Evolutionary conservation across 2,888 invertebrate genomes (phyloP), one percentile per base, ranked within the genome.

Genomic region (Actias luna): DNA sequence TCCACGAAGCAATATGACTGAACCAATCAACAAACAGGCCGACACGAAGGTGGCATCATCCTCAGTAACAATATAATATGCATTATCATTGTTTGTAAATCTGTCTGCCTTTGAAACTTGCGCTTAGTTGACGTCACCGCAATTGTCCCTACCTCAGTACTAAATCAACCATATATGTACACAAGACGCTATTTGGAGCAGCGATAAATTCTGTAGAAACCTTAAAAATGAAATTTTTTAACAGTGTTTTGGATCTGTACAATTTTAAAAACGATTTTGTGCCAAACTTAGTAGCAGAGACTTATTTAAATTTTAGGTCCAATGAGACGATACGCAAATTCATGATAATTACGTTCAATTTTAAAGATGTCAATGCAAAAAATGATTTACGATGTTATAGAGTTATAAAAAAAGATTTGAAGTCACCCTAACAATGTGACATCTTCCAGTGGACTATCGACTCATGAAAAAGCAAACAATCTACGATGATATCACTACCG

Each of bases 61-160:
- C 29, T 22, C 27, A 29, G 16, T 29, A 22, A 61, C 64, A 64
- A 64, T 64, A 50, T 61, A 57, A 16, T 39, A 61, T 58, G 46
- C 22, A 27, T 55, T 36, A 58, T 61, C 61, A 61, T 64, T 64
- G 63, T 64, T 61, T 61, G 36, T 27, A 42, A 8, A 59, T 25
- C 16, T 42, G 42, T 29, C 25, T 4, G 36, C 58, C 46, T 7
- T 55, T 22, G 55, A 8, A 57, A 31, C 50, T 42, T 42, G 22
- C 16, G 27, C 5, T 7, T n/a, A 14, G 52, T n/a, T 64, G 64
- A 64, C 61, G 61, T 59, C 35, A 50, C 8, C 2, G 29, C 29
- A 55, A 55, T 55, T 55, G 55, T 55, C n/a, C 55, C 29, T 27
- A 29, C 29, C 55, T 29, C 14, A 14, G 10, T 42, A 29, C 8